Conservation (phyloP, 2,797 vertebrate genomes). For the Pempheris klunzingeri region DNA sequence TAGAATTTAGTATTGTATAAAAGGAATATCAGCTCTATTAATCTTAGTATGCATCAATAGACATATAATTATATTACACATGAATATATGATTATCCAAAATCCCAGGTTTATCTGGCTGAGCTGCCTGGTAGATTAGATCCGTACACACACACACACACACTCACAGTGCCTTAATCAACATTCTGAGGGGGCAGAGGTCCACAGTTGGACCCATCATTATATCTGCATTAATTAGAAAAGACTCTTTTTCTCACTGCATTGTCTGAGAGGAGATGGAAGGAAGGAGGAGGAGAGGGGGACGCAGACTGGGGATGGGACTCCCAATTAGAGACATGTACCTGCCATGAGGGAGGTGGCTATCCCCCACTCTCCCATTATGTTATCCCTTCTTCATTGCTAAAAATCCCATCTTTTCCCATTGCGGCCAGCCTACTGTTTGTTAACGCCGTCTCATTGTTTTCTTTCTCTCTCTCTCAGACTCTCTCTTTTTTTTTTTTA, state of each 20-base stretch:
- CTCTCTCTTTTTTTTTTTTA: constrained; percentile 7
- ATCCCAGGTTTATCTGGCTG: constrained; percentile 53
- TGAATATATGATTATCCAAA: constrained; percentile 58
- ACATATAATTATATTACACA: constrained; percentile 49
- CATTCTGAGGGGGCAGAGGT: constrained; percentile 75
- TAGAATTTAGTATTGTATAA: constrained; percentile 21
- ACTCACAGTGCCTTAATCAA: constrained; percentile 66
- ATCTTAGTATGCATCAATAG: constrained; percentile 36
- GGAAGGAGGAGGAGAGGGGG: constrained; percentile 8
- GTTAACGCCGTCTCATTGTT: constrained; percentile 33
- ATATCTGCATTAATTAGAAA: constrained; percentile 84
- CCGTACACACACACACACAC: constrained; percentile 23
- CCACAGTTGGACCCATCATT: constrained; percentile 82
- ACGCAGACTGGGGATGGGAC: constrained; percentile 36
- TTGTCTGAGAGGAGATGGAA: constrained; percentile 60
- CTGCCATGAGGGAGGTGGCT: constrained; percentile 73
- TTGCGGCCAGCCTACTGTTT: constrained; percentile 33
- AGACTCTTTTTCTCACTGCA: constrained; percentile 53
- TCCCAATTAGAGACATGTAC: constrained; percentile 79
- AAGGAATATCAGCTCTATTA: constrained; percentile 30
- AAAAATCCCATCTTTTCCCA: constrained; percentile 39
- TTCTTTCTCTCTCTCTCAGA: constrained; percentile 15
- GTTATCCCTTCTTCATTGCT: constrained; percentile 53
- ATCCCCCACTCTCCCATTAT: constrained; percentile 52
- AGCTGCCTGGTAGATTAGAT: constrained; percentile 21